These are phyloP conservation scores for Osmoderma eremita DNA, from an alignment of 2,888 invertebrate species.

Conservation along the genomic window DNA sequence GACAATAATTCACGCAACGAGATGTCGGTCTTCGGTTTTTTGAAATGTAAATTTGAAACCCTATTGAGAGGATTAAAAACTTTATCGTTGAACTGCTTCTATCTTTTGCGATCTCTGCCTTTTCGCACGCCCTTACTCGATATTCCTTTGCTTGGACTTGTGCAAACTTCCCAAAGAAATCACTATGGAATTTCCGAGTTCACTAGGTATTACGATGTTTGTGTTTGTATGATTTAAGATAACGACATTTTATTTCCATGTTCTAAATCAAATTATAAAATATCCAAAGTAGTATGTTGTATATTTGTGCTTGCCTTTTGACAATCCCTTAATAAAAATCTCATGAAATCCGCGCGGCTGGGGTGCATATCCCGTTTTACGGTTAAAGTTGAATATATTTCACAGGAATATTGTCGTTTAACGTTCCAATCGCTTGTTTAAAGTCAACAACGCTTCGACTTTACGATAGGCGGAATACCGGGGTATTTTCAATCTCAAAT, in stretches of 20 bases:
- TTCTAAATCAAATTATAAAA: too few relatives aligned
- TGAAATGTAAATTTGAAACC: slow-evolving; percentile 37
- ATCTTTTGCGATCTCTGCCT: neutral
- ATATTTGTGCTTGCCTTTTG: neutral
- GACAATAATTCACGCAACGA: slow-evolving; percentile 20
- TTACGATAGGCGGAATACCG: slow-evolving; percentile 16
- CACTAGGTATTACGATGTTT: too few relatives aligned
- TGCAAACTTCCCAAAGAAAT: too few relatives aligned
- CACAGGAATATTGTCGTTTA: slow-evolving; percentile 15
- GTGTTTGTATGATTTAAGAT: too few relatives aligned
- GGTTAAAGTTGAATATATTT: slow-evolving; percentile 21
- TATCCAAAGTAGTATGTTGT: too few relatives aligned
- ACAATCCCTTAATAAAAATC: slow-evolving; percentile 5
- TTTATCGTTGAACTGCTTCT: slow-evolving; percentile 8
- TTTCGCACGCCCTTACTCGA: too few relatives aligned
- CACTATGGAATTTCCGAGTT: too few relatives aligned
- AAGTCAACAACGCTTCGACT: slow-evolving; percentile 28
- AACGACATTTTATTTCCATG: too few relatives aligned
- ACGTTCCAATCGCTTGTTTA: slow-evolving; percentile 30
- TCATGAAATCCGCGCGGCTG: too few relatives aligned
- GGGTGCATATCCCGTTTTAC: slow-evolving; percentile 23
- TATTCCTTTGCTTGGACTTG: neutral
- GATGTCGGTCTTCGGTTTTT: slow-evolving; percentile 31
- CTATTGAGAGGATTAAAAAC: slow-evolving; percentile 38
- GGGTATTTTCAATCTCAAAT: slow-evolving; percentile 35